phyloP scores from a whole-genome alignment of 2,797 vertebrate genomes.

The Phaenicophaeus curvirostris region DNA sequence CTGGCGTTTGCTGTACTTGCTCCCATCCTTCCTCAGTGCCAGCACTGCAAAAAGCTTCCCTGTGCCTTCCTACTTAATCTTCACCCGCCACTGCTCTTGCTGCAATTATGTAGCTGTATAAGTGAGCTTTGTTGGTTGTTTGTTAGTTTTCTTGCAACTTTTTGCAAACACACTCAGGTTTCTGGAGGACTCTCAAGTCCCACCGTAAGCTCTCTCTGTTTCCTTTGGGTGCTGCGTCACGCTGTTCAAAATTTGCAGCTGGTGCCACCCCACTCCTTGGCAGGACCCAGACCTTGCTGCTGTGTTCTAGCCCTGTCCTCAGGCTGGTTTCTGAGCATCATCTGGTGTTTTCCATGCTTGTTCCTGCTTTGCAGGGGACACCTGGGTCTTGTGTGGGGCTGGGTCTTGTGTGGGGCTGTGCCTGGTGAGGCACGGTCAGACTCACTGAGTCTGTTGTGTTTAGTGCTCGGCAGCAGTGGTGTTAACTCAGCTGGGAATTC shows the following conservation, averaged over 20 bases:
- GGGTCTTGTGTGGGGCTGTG: neutral
- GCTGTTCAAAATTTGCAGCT: neutral
- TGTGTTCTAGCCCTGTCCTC: neutral
- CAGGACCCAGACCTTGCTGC: neutral
- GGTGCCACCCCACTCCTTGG: neutral
- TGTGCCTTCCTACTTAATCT: neutral
- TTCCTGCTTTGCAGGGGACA: neutral
- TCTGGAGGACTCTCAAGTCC: neutral
- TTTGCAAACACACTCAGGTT: neutral
- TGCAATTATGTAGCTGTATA: rapidly evolving
- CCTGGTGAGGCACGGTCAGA: neutral
- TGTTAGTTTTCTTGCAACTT: neutral
- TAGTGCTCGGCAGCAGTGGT: neutral
- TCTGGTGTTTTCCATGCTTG: neutral
- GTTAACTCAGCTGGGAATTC: slow-evolving; percentile 2
- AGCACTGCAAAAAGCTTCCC: neutral
- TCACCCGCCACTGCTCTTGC: rapidly evolving
- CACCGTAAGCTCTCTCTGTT: neutral
- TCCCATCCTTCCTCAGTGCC: neutral
- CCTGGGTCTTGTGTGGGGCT: neutral
- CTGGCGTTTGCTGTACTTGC: neutral
- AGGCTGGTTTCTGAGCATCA: neutral
- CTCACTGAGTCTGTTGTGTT: neutral
- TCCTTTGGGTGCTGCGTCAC: neutral
- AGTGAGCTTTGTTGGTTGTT: neutral